These are phyloP conservation scores for Pagrus major DNA, from an alignment of 2,113 vertebrate genomes.

Conservation along the genomic window DNA sequence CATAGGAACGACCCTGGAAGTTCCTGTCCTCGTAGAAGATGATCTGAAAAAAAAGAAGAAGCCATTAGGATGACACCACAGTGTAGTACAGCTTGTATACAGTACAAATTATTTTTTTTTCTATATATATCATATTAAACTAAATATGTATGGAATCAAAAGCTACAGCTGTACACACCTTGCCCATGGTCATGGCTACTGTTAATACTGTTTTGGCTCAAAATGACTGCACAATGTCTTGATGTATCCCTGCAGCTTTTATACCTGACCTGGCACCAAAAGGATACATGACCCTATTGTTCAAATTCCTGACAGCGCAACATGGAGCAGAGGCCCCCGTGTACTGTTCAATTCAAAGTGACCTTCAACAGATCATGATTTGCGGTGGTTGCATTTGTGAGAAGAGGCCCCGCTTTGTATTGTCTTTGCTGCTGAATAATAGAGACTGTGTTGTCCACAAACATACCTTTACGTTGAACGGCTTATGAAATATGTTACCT, in stretches of 20 bases:
- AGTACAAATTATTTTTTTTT: background rate
- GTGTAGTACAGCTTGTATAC: background rate
- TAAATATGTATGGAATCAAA: background rate
- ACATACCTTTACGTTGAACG: constrained; percentile 22
- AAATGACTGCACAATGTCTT: constrained; percentile 63
- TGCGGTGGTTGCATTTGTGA: constrained; percentile 76
- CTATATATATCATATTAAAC: no score
- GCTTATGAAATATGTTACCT: background rate
- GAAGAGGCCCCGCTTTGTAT: constrained; percentile 66
- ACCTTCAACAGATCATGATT: constrained; percentile 65
- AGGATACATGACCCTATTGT: constrained; percentile 74
- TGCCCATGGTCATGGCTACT: constrained; percentile 80
- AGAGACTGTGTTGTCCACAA: constrained; percentile 52
- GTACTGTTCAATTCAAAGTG: constrained; percentile 64
- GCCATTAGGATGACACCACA: background rate
- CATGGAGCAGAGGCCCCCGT: constrained; percentile 67
- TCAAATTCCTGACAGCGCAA: constrained; percentile 82
- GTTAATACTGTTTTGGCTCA: constrained; percentile 45
- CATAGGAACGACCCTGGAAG: constrained; percentile 83
- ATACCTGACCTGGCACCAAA: constrained; percentile 71
- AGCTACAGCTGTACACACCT: constrained; percentile 59
- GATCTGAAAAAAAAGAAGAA: constrained; percentile 63
- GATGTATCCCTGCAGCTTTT: constrained; percentile 62
- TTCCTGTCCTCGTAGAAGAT: constrained; percentile 85
- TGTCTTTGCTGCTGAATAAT: constrained; percentile 59